Conservation (phyloP, 2,888 invertebrate genomes). For the Ochropleura leucogaster region DNA sequence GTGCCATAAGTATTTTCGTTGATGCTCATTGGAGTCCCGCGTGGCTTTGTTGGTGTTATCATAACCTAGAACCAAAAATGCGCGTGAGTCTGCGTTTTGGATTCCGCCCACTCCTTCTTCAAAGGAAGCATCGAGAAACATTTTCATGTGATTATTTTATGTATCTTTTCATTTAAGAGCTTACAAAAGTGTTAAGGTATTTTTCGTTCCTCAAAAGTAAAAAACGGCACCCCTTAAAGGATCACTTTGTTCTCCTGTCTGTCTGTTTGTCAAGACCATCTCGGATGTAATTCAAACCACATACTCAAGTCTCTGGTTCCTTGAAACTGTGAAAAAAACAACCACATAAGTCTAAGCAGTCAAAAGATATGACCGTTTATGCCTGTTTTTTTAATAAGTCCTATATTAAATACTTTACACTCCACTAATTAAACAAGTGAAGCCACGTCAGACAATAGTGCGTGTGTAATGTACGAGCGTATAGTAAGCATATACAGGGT, state of each 20-base stretch:
- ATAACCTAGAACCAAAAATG: not conserved
- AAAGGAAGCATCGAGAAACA: not conserved
- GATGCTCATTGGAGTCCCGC: not conserved
- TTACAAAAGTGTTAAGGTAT: not conserved
- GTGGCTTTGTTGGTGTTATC: not conserved
- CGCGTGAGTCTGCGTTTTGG: not conserved
- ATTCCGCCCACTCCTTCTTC: not conserved
- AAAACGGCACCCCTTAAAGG: too few species aligned
- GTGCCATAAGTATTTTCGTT: not conserved
- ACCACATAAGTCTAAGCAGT: too few species aligned
- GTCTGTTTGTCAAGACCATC: too few species aligned
- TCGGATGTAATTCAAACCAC: too few species aligned
- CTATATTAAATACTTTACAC: not conserved
- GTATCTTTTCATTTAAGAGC: not conserved
- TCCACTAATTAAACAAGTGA: conserved; percentile 1
- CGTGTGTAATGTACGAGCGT: conserved; percentile 33
- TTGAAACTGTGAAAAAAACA: too few species aligned
- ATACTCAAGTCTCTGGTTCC: too few species aligned
- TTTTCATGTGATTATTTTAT: not conserved
- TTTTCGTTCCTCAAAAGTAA: too few species aligned
- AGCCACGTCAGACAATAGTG: conserved; percentile 38
- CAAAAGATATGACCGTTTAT: too few species aligned
- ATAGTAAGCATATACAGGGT: conserved; percentile 59
- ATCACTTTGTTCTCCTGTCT: too few species aligned
- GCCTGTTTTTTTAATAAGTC: not conserved